A percentile compares a stretch with the other conserved stretches of the same genome.
These are phyloP conservation scores for Brachypodius melanocephalos DNA, from an alignment of 2,113 vertebrate species.

Conservation along the genomic window DNA sequence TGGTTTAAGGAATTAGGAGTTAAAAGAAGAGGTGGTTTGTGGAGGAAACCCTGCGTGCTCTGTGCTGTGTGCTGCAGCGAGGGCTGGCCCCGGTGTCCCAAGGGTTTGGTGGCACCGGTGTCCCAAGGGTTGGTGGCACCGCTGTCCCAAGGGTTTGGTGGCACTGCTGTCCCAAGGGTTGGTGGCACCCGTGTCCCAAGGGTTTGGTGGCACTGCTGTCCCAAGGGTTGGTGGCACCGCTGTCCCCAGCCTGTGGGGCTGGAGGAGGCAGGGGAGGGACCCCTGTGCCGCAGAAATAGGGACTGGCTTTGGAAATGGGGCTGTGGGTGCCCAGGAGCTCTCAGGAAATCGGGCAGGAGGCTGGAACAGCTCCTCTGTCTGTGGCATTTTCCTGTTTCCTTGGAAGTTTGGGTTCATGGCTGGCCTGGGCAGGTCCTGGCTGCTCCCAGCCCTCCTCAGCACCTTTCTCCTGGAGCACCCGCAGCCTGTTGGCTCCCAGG, in stretches of 20 bases:
- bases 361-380: rapidly evolving
- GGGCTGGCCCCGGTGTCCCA: not conserved
- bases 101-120: too few species aligned
- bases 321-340: rapidly evolving
- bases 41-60: not conserved
- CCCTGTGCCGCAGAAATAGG: rapidly evolving
- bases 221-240: not conserved
- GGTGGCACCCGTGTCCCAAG: not conserved
- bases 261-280: rapidly evolving
- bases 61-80: not conserved
- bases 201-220: not conserved
- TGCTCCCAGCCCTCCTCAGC: not conserved
- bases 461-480: rapidly evolving
- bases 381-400: rapidly evolving
- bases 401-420: rapidly evolving
- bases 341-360: rapidly evolving
- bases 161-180: too few species aligned
- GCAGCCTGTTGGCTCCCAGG: rapidly evolving
- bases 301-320: rapidly evolving
- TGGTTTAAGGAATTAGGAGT: constrained; percentile 67
- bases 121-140: too few species aligned
- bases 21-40: constrained; percentile 28
- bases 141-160: not conserved
- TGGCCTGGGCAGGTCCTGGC: not conserved
- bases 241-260: rapidly evolving